phyloP scores from a whole-genome alignment of 2,888 invertebrate genomes.

The Drosophila mulleri region DNA sequence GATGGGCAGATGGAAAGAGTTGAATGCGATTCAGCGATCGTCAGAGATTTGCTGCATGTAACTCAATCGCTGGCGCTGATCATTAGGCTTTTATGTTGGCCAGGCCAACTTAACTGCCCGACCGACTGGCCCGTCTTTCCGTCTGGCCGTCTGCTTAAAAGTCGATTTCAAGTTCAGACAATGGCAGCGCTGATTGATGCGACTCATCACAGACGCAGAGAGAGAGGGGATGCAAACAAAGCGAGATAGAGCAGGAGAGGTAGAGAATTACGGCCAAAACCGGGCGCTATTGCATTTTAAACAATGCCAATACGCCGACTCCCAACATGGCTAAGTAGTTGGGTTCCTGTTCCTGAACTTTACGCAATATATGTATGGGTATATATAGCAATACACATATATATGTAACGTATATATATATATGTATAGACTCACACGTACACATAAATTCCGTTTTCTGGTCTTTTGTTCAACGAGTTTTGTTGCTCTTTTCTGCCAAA shows the following conservation, averaged over 20 bases:
- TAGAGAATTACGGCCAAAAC: constrained; percentile 8
- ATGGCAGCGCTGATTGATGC: constrained; percentile 73
- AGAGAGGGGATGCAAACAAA: background rate
- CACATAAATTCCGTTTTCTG: constrained; percentile 46
- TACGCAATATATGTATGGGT: constrained; percentile 24
- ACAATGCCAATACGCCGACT: constrained; percentile 54
- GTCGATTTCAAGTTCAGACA: constrained; percentile 78
- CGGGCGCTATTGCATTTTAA: constrained; percentile 56
- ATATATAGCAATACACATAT: constrained; percentile 20
- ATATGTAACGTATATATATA: constrained; percentile 6
- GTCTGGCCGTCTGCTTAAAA: constrained; percentile 63
- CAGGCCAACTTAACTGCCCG: constrained; percentile 33
- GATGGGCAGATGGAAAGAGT: constrained; percentile 3
- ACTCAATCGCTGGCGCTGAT: constrained; percentile 79
- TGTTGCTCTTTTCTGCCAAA: constrained; percentile 36
- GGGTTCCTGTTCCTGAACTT: constrained; percentile 61
- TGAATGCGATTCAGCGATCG: constrained; percentile 47
- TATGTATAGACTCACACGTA: background rate
- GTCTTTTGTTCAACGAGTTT: constrained; percentile 25
- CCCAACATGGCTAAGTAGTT: constrained; percentile 63
- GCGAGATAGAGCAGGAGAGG: background rate
- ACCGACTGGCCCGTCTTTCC: background rate
- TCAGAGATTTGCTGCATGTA: constrained; percentile 74
- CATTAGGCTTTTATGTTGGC: constrained; percentile 78
- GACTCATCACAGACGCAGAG: constrained; percentile 58